Base-by-base conservation (phyloP, 2,113 vertebrate species). In the Pardalotus punctatus region DNA sequence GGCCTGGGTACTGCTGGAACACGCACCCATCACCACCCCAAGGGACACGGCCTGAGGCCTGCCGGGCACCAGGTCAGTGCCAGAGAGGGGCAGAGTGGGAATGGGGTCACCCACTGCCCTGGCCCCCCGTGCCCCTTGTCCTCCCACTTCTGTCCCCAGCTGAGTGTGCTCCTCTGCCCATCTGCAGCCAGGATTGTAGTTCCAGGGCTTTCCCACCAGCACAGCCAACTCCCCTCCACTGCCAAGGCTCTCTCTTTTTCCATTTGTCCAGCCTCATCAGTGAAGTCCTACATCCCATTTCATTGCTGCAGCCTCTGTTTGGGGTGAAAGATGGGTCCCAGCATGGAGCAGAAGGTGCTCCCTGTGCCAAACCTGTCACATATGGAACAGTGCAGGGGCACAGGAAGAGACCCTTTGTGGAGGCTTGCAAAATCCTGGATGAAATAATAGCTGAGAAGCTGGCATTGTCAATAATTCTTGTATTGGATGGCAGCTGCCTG, bases 11-110 rank as follows among this genome's bases (percentile, higher is more conserved):
- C 58, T 51, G 6, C 79, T 36, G 51, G 66, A 47, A 43, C 50
- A 14, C 0, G 3, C 0, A 3, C 33, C 47, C 28, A 1, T 6
- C 0, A 1, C n/a, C 45, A 17, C 70, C 65, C 14, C 11, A 0
- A 19, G 86, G 73, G 51, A 25, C 33, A 3, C 0, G 0, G 73
- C 62, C 53, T 2, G 0, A 25, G 71, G 5, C 38, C 48, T 11
- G 13, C 86, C 2, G 4, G 58, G 33, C 16, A 18, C 67, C 0
- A 0, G 50, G 5, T 0, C 8, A 5, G 80, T 23, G 82, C 43
- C 3, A 2, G 16, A 8, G 13, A 6, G 17, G 48, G 25, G 4
- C 62, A 72, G 23, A 48, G 53, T 0, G 0, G 72, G 67, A 23
- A 9, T 0, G 1, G 24, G 8, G 25, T 12, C 16, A 5, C 29